phyloP scores from a whole-genome alignment of 2,113 vertebrate genomes.

The Eira barbara region DNA sequence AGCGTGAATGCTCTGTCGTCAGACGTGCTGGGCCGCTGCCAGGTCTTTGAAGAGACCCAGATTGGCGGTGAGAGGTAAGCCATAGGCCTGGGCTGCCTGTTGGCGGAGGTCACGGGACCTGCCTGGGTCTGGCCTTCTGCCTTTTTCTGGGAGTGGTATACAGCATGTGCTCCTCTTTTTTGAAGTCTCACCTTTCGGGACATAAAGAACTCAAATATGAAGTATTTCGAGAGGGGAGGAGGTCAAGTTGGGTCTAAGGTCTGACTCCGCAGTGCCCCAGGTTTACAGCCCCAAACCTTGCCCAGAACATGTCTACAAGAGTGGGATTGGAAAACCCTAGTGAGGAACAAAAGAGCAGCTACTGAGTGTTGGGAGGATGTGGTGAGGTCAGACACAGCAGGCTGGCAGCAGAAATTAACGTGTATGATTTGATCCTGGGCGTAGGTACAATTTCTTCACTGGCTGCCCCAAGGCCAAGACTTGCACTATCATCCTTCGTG shows the following conservation, averaged over 20 bases:
- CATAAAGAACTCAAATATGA: neutral
- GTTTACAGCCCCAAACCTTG: neutral
- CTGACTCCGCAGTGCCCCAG: neutral
- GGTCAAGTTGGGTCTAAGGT: neutral
- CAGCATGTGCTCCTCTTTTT: neutral
- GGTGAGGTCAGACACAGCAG: neutral
- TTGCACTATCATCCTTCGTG: slow-evolving; percentile 96
- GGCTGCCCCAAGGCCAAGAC: slow-evolving; percentile 97
- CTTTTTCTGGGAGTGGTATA: neutral
- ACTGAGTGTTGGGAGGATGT: neutral
- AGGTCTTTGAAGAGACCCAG: slow-evolving; percentile 95
- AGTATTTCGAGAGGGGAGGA: neutral
- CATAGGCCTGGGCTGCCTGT: rapidly evolving
- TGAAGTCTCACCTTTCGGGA: neutral
- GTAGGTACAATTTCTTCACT: slow-evolving; percentile 96
- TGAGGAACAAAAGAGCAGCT: neutral
- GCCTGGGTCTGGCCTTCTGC: neutral
- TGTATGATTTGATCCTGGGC: neutral
- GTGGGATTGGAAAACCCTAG: neutral
- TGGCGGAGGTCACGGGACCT: neutral
- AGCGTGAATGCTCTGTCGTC: slow-evolving; percentile 88
- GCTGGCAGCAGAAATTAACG: neutral
- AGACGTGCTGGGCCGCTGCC: slow-evolving; percentile 94
- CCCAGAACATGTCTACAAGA: neutral
- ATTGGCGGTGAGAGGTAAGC: slow-evolving; percentile 95